Evolutionary conservation across 2,797 vertebrate genomes (phyloP).

Genomic region (Sylvilagus floridanus): DNA sequence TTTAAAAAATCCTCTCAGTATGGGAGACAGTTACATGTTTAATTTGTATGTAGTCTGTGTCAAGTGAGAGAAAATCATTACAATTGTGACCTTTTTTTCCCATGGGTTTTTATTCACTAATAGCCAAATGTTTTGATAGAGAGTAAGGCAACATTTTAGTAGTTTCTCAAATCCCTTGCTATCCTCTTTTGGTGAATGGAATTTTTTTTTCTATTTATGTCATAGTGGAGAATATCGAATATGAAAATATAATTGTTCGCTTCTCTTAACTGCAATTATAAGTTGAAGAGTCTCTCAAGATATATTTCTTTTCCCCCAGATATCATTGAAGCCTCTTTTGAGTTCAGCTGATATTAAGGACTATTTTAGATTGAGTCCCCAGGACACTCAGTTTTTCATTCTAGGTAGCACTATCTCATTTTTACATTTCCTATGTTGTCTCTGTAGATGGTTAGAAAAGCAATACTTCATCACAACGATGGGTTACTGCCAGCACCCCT

Average conservation of each 20-base stretch:
- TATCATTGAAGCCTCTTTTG: slow-evolving; percentile 62
- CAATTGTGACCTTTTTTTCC: slow-evolving; percentile 67
- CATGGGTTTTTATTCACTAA: slow-evolving; percentile 74
- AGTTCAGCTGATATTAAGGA: slow-evolving; percentile 76
- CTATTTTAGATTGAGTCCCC: slow-evolving; percentile 65
- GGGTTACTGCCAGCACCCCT: slow-evolving; percentile 68
- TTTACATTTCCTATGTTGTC: slow-evolving; percentile 79
- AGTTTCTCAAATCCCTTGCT: slow-evolving; percentile 76
- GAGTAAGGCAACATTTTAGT: slow-evolving; percentile 69
- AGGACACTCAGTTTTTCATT: slow-evolving; percentile 73
- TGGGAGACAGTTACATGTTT: slow-evolving; percentile 37
- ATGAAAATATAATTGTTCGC: slow-evolving; percentile 73
- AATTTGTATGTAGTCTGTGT: slow-evolving; percentile 68
- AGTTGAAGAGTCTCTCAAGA: slow-evolving; percentile 67
- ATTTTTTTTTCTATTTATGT: slow-evolving; percentile 56
- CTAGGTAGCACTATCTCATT: slow-evolving; percentile 70
- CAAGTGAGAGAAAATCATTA: slow-evolving; percentile 68
- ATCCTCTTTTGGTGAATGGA: slow-evolving; percentile 68
- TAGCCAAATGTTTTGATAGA: slow-evolving; percentile 73
- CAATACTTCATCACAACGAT: slow-evolving; percentile 72
- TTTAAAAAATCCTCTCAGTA: neutral
- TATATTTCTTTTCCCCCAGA: slow-evolving; percentile 70
- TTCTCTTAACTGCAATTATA: slow-evolving; percentile 72
- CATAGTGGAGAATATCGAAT: slow-evolving; percentile 66
- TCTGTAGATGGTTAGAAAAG: slow-evolving; percentile 76